phyloP scores from a whole-genome alignment of 2,113 vertebrate species.

The Grallaria varia region DNA sequence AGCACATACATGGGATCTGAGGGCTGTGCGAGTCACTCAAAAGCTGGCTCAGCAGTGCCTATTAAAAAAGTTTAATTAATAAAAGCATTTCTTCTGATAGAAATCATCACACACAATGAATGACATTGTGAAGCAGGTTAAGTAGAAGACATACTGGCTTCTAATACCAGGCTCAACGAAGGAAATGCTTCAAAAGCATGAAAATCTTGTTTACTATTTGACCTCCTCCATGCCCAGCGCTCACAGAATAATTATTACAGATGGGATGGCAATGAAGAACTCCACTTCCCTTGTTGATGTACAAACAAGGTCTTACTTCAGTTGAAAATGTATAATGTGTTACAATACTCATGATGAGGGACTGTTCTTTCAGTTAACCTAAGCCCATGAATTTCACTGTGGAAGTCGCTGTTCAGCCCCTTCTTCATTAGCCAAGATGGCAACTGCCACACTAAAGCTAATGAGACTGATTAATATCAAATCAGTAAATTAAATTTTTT shows the following conservation, averaged over 20 bases:
- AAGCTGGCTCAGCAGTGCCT: background rate
- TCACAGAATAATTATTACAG: background rate
- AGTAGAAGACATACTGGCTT: background rate
- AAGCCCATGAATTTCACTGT: background rate
- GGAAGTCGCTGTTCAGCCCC: background rate
- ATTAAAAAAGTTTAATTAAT: background rate
- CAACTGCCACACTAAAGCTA: slow-evolving; percentile 6
- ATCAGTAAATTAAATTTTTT: background rate
- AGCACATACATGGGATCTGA: background rate
- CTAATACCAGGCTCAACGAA: background rate
- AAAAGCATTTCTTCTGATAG: background rate
- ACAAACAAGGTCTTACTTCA: background rate
- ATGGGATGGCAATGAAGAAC: background rate
- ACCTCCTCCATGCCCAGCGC: background rate
- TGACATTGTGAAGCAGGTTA: background rate
- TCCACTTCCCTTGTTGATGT: background rate
- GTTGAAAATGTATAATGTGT: background rate
- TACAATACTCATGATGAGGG: background rate
- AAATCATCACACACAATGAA: background rate
- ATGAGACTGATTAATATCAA: slow-evolving; percentile 8
- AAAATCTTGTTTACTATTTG: background rate
- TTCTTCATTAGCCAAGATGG: slow-evolving; percentile 17
- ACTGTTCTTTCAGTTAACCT: background rate
- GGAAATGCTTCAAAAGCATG: background rate
- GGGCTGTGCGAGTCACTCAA: background rate